These are phyloP conservation scores for Lepus townsendii DNA, from an alignment of 2,797 vertebrate genomes.

Conservation along the genomic window DNA sequence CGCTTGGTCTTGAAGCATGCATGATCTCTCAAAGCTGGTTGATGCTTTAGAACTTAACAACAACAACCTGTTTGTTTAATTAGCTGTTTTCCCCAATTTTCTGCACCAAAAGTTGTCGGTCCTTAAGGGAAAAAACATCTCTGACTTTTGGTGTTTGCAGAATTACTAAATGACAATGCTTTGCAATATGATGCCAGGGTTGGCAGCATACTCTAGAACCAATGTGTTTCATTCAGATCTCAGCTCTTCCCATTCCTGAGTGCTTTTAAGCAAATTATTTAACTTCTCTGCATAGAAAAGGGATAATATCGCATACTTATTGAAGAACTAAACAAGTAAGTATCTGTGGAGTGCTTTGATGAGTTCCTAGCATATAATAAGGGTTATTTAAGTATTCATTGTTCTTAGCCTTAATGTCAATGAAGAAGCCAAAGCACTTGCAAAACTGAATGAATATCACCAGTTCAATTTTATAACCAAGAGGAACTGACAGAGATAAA, in stretches of 20 bases:
- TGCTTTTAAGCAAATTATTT: conserved; percentile 40
- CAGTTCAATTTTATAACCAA: conserved; percentile 47
- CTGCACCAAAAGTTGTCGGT: background rate
- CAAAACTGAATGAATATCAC: background rate
- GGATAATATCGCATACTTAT: conserved; percentile 30
- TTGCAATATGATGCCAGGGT: background rate
- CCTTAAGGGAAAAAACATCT: background rate
- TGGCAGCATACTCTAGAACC: background rate
- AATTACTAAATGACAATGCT: background rate
- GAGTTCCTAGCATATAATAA: background rate
- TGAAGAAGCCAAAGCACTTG: conserved; percentile 10
- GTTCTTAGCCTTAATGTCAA: conserved; percentile 25
- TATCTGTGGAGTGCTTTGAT: background rate
- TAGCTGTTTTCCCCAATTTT: background rate
- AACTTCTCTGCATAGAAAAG: background rate
- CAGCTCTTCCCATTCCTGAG: background rate
- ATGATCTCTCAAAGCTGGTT: background rate
- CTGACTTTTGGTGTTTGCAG: background rate
- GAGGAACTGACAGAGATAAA: conserved; percentile 35
- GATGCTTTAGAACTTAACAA: background rate
- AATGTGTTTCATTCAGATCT: background rate
- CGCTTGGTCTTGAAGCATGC: background rate
- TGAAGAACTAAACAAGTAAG: conserved; percentile 51
- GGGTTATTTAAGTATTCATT: background rate
- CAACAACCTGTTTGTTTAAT: background rate